Percentiles rank a stretch among this genome's conserved stretches.
phyloP scores from a whole-genome alignment of 2,113 vertebrate genomes.

The Euleptes europaea region DNA sequence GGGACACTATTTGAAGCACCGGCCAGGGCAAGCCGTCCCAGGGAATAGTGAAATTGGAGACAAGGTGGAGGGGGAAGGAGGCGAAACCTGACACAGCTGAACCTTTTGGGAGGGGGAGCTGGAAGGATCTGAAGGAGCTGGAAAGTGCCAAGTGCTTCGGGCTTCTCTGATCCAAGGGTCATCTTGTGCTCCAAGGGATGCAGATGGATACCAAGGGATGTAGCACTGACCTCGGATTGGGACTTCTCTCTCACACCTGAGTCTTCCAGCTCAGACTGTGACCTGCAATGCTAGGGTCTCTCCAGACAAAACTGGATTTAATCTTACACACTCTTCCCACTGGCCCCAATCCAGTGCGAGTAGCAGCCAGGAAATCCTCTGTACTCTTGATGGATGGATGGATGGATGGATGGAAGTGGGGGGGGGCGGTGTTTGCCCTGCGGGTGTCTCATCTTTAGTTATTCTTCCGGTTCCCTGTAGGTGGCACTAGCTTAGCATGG shows the following conservation, averaged over 20 bases:
- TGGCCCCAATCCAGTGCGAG: neutral
- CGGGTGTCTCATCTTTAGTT: neutral
- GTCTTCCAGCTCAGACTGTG: neutral
- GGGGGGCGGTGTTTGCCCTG: too few species aligned
- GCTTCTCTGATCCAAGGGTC: neutral
- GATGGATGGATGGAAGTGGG: too few species aligned
- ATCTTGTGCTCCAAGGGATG: neutral
- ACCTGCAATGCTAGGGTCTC: neutral
- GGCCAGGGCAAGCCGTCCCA: neutral
- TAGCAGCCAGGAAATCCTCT: too few species aligned
- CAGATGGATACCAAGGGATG: neutral
- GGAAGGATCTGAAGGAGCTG: neutral
- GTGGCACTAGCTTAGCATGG: too few species aligned
- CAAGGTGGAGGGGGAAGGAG: neutral
- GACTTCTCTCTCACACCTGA: neutral
- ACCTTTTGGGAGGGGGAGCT: neutral
- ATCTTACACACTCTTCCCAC: neutral
- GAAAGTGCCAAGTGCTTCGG: neutral
- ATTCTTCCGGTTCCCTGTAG: neutral
- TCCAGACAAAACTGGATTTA: neutral
- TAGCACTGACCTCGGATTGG: neutral
- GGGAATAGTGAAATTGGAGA: slow-evolving; percentile 7
- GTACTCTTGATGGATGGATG: neutral
- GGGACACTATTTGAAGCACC: neutral
- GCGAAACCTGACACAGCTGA: neutral